Evolutionary conservation across 2,113 vertebrate genomes (phyloP).

Genomic region (Scomber colias): DNA sequence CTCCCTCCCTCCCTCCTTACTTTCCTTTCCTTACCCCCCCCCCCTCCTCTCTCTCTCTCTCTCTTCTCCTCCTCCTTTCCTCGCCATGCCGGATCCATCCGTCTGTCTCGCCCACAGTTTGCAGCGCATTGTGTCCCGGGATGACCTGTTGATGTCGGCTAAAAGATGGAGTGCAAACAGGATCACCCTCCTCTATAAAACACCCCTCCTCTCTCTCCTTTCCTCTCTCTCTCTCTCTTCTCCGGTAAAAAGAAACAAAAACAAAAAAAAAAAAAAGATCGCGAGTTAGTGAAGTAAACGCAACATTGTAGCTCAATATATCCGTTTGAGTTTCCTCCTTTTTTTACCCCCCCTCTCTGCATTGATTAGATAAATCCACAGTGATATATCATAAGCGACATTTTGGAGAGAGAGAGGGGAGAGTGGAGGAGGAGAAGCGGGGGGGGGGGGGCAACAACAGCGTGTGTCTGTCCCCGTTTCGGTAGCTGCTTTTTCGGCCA

Average conservation of each 20-base stretch:
- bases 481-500: slow-evolving; percentile 62
- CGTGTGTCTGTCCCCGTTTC: slow-evolving; percentile 65
- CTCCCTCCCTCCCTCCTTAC: neutral
- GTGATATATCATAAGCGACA: slow-evolving; percentile 64
- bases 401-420: slow-evolving; percentile 53
- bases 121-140: slow-evolving; percentile 83
- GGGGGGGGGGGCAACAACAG: neutral
- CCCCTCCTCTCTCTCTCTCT: neutral
- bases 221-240: neutral
- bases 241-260: slow-evolving; percentile 12
- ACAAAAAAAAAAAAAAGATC: neutral
- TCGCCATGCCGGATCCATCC: slow-evolving; percentile 74
- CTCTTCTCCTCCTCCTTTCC: slow-evolving; percentile 15
- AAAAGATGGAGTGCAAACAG: slow-evolving; percentile 74
- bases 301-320: neutral
- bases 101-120: slow-evolving; percentile 79
- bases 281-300: neutral
- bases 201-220: neutral
- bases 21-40: slow-evolving; percentile 20
- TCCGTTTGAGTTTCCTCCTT: neutral
- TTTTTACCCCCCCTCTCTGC: neutral
- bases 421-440: too few species aligned
- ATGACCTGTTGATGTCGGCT: slow-evolving; percentile 88
- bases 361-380: slow-evolving; percentile 43
- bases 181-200: slow-evolving; percentile 39